Percentiles rank a stretch among this genome's conserved stretches.
These are phyloP conservation scores for Plebejus melissa DNA, from an alignment of 2,888 invertebrate species.

Conservation along the genomic window DNA sequence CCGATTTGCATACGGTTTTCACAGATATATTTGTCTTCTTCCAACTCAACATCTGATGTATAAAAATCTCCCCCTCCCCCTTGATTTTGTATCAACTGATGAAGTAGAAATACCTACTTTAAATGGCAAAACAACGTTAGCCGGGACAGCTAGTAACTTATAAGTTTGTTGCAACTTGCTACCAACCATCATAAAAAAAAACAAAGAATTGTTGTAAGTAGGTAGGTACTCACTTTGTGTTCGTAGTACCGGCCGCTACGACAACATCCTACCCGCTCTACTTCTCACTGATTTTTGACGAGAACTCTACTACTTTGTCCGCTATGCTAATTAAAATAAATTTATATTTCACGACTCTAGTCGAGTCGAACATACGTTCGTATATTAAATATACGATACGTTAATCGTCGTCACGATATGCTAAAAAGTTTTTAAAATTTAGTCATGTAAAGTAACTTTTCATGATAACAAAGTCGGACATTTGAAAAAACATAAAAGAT, in stretches of 20 bases:
- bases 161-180: no score
- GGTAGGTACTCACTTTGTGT: neutral
- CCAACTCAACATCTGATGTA: no score
- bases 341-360: conserved; percentile 58
- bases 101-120: no score
- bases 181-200: neutral
- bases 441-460: conserved; percentile 28
- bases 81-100: no score
- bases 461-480: conserved; percentile 34
- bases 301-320: conserved; percentile 34
- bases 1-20: no score
- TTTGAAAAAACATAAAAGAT: conserved; percentile 16
- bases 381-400: neutral
- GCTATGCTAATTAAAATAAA: conserved; percentile 57
- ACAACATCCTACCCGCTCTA: conserved; percentile 23
- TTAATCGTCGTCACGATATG: conserved; percentile 7
- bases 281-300: conserved; percentile 46
- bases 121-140: no score
- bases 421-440: neutral
- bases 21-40: no score
- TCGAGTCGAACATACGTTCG: conserved; percentile 31
- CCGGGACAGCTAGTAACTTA: no score
- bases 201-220: neutral
- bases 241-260: neutral
- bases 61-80: no score